Percentiles rank a stretch among this genome's conserved stretches.
Evolutionary conservation across 2,888 invertebrate genomes (phyloP).

Genomic region (Calephelis perditalis): DNA sequence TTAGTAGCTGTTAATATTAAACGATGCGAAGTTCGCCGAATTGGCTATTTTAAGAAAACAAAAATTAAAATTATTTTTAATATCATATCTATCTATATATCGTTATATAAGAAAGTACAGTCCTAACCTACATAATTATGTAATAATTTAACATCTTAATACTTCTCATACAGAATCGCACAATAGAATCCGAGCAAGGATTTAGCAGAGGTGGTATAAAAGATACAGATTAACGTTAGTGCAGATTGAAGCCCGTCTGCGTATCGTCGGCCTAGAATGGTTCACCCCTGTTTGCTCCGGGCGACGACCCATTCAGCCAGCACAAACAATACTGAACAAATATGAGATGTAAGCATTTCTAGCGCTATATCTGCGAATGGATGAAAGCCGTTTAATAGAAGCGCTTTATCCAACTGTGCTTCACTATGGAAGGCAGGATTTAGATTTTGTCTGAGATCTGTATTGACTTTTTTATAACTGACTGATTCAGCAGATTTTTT

Average conservation of each 20-base stretch:
- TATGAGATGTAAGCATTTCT: slow-evolving; percentile 30
- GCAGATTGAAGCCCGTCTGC: slow-evolving; percentile 20
- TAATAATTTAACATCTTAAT: no score
- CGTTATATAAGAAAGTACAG: no score
- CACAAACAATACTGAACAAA: slow-evolving; percentile 38
- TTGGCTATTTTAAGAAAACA: no score
- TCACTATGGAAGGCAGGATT: not conserved
- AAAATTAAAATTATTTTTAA: no score
- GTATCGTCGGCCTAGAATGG: slow-evolving; percentile 22
- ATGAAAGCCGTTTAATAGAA: slow-evolving; percentile 2
- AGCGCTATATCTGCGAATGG: slow-evolving; percentile 29
- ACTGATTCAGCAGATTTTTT: no score
- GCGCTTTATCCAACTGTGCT: not conserved
- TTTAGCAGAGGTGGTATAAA: slow-evolving; percentile 12
- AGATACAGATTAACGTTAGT: slow-evolving; percentile 19
- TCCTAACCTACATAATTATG: no score
- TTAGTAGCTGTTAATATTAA: no score
- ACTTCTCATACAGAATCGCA: not conserved
- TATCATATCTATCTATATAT: no score
- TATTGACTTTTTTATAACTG: no score
- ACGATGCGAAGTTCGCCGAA: no score
- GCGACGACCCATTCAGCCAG: slow-evolving; percentile 46
- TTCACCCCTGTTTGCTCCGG: slow-evolving; percentile 33
- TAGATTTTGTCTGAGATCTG: not conserved
- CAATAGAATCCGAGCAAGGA: not conserved